Evolutionary conservation across 30 jellyfish, hydroid and myxozoan genomes (phyloP), one percentile per base, ranked within the genome.

Genomic region (Cassiopea xamachana): DNA sequence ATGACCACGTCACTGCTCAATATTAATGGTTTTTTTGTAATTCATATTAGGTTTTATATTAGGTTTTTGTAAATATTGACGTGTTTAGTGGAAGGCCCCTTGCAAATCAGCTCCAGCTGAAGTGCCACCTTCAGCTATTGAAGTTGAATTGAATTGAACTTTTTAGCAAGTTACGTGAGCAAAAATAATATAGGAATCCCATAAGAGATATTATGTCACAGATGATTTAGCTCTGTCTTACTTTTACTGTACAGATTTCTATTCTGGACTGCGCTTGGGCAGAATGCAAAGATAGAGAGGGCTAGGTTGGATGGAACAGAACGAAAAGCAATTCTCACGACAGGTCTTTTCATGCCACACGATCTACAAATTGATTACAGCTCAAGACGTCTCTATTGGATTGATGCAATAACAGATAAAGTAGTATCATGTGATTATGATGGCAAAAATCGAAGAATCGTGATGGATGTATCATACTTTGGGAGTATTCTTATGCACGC

Each of bases 201-300:
- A n/a, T n/a, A n/a, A n/a, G n/a, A n/a, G n/a, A n/a, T n/a, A n/a
- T n/a, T n/a, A n/a, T n/a, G n/a, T n/a, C n/a, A n/a, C n/a, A n/a
- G n/a, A n/a, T n/a, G n/a, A n/a, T n/a, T n/a, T n/a, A n/a, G n/a
- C n/a, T n/a, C n/a, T n/a, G n/a, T n/a, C n/a, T n/a, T n/a, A n/a
- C n/a, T n/a, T n/a, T n/a, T n/a, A 71, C 9, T 16, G n/a, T 4
- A 2, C 68, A 95, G 99, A 70, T 81, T 84, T 55, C 82, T 95
- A 8, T 95, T 86, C 68, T 95, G 99, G 99, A 84, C 98, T 10
- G 98, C 87, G 69, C 77, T 81, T 79, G 99, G 99, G 5, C 73
- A 49, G 17, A 62, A 64, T 1, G 91, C 99, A 1, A 92, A 87
- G 51, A 95, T 95, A 51, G 99, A 91, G 86, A 89, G 97, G 78